Base-by-base conservation (phyloP, 2,797 vertebrate genomes). In the Etheostoma perlongum region DNA sequence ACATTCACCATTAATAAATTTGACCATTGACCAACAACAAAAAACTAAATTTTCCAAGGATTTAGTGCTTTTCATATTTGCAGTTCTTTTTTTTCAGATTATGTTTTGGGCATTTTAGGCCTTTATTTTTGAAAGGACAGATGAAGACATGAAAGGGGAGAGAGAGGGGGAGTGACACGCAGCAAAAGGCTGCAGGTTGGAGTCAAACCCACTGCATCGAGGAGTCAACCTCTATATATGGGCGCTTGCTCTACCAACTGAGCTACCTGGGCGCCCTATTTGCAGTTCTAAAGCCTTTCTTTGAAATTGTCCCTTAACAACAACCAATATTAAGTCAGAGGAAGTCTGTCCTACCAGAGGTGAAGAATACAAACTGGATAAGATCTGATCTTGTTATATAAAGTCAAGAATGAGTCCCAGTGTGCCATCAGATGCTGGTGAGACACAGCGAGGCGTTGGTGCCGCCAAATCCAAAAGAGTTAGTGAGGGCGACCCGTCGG, bases 391-490 rank as follows among this genome's bases (percentile, higher is more conserved):
- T 55, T 10, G 6, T 21, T 30, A 27, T 6, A 30, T 11, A 8
- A 21, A 19, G 2, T 53, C 30, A 11, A 57, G 5, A n/a, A 2
- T 23, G 16, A 30, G 10, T 40, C 36, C 36, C 36, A 40, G 6
- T 49, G 33, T 52, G 21, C 72, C 23, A 19, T 93, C 68, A 89
- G 7, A 94, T 5, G 67, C 89, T 93, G 70, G 93, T 92, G 57
- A 99, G 95, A 93, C 98, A 99, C 78, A 99, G 90, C 0, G 96
- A 96, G 25, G 98, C 98, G 49, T 99, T 99, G 3, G 98, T 99
- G 33, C 98, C 98, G 0, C 98, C 98, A 69, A 99, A 99, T 30
- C 98, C 98, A 84, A 99, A 99, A 0, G 98, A 99, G 93, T 99
- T 99, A 4, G 96, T 96, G 60, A 99, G 95, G 3, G 95, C 97